These are phyloP conservation scores for Gobionotothen gibberifrons DNA, from an alignment of 2,797 vertebrate species.

Conservation along the genomic window DNA sequence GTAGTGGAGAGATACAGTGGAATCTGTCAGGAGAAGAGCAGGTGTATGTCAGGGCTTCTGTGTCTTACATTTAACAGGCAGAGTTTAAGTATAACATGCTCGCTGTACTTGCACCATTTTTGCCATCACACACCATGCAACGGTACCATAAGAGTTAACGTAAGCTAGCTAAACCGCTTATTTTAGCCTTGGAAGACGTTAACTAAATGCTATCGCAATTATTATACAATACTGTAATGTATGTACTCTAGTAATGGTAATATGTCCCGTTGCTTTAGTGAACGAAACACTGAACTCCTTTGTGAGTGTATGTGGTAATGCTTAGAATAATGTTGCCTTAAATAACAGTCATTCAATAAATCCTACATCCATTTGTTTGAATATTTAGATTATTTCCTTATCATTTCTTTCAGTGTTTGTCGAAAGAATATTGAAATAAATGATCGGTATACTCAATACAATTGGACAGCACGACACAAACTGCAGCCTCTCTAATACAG, in stretches of 20 bases:
- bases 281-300: neutral
- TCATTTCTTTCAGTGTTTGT: no score
- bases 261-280: no score
- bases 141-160: neutral
- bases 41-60: neutral
- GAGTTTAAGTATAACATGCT: neutral
- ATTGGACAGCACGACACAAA: neutral
- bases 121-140: neutral
- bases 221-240: neutral
- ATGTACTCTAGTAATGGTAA: neutral
- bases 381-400: no score
- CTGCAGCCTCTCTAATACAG: neutral
- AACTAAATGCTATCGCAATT: neutral
- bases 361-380: neutral
- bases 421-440: neutral
- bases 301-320: neutral
- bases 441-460: no score
- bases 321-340: neutral
- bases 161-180: neutral
- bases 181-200: slow-evolving; percentile 11
- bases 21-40: neutral
- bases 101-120: neutral
- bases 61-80: neutral
- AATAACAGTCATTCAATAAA: neutral
- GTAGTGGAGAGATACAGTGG: neutral